phyloP scores from a whole-genome alignment of 2,888 invertebrate species.

The Drosophila quasianomalipes region DNA sequence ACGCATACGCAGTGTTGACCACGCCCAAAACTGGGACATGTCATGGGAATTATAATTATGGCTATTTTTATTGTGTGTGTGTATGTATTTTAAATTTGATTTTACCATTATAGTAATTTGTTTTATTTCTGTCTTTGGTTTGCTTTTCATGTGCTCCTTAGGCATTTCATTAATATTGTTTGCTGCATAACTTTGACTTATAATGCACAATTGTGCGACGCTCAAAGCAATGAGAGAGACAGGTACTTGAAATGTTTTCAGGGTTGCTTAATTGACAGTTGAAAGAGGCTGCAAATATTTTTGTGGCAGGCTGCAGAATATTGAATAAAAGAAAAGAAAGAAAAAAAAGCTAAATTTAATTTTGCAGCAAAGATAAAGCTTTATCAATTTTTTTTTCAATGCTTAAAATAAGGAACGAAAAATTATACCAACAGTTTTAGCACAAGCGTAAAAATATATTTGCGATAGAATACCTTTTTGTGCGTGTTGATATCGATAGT shows the following conservation, averaged over 20 bases:
- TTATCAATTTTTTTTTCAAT: background rate
- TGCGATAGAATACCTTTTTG: no score
- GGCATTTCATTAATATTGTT: constrained; percentile 42
- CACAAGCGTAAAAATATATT: background rate
- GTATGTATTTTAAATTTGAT: constrained; percentile 25
- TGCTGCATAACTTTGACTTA: constrained; percentile 1
- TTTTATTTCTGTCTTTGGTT: constrained; percentile 21
- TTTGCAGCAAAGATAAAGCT: background rate
- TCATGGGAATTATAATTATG: background rate
- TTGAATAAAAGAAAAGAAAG: background rate
- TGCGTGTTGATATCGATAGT: background rate
- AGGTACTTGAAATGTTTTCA: constrained; percentile 23
- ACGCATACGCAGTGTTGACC: constrained; percentile 40
- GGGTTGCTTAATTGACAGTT: constrained; percentile 24
- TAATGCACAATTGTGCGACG: constrained; percentile 9
- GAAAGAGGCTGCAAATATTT: constrained; percentile 18
- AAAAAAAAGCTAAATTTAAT: background rate
- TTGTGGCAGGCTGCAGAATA: background rate
- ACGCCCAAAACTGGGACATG: constrained; percentile 16
- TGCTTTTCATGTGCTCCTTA: constrained; percentile 32
- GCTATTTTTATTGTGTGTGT: background rate
- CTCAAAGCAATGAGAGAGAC: constrained; percentile 4
- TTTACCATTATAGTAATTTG: constrained; percentile 33
- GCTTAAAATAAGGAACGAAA: background rate
- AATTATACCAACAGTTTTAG: background rate